Percentiles rank a stretch among this genome's conserved stretches.
phyloP scores from a whole-genome alignment of 2,888 invertebrate genomes.

The Galeopsomyia nigrocyanea region DNA sequence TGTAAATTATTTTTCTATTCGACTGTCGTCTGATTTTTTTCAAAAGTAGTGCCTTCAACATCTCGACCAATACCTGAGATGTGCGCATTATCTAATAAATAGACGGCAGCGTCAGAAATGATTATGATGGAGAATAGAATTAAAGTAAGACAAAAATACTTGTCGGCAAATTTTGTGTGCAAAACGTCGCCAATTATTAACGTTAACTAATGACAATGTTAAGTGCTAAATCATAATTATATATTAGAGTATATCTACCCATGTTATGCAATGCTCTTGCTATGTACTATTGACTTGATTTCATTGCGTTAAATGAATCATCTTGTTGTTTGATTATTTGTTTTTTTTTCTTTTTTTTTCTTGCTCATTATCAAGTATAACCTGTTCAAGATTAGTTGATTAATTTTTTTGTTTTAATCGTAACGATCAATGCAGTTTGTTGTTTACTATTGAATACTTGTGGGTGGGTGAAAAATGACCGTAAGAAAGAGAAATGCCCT shows the following conservation, averaged over 20 bases:
- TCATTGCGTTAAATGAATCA: slow-evolving; percentile 64
- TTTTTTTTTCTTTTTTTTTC: slow-evolving; percentile 45
- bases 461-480: background rate
- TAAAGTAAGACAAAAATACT: background rate
- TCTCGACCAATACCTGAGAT: slow-evolving; percentile 39
- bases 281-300: slow-evolving; percentile 63
- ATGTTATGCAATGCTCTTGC: slow-evolving; percentile 44
- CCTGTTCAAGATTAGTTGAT: slow-evolving; percentile 47
- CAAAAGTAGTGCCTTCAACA: slow-evolving; percentile 44
- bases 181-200: slow-evolving; percentile 38
- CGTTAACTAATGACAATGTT: slow-evolving; percentile 29
- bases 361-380: slow-evolving; percentile 49
- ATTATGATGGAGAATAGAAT: slow-evolving; percentile 28
- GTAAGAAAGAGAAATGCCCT: slow-evolving; percentile 24
- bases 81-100: slow-evolving; percentile 9
- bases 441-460: slow-evolving; percentile 55
- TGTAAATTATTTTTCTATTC: slow-evolving; percentile 37
- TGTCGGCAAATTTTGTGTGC: background rate
- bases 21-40: slow-evolving; percentile 36
- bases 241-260: slow-evolving; percentile 17
- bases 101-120: background rate
- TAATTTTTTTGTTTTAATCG: slow-evolving; percentile 52
- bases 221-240: slow-evolving; percentile 32
- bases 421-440: slow-evolving; percentile 58
- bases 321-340: slow-evolving; percentile 59